phyloP scores from a whole-genome alignment of 2,113 vertebrate species.

The Himantopus leucocephalus region DNA sequence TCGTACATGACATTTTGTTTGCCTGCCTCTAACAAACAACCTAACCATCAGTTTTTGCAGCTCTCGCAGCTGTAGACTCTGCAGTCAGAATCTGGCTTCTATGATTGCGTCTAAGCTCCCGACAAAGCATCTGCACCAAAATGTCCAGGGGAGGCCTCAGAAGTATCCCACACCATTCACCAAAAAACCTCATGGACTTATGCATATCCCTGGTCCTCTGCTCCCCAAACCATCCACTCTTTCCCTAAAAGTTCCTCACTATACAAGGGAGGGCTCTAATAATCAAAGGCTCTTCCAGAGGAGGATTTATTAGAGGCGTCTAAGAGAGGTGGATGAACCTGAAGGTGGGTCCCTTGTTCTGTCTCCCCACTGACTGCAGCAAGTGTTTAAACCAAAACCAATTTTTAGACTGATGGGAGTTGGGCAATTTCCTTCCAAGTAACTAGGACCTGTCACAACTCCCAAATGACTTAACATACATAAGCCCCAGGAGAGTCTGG shows the following conservation, averaged over 20 bases:
- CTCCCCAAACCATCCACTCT: neutral
- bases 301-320: neutral
- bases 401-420: neutral
- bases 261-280: neutral
- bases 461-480: neutral
- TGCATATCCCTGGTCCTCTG: neutral
- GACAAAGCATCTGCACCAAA: neutral
- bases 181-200: neutral
- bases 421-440: neutral
- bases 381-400: neutral
- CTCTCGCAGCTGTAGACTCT: neutral
- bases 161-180: neutral
- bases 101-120: neutral
- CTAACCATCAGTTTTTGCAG: neutral
- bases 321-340: neutral
- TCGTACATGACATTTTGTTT: neutral
- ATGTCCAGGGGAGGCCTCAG: neutral
- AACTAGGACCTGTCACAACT: neutral
- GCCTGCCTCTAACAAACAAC: neutral
- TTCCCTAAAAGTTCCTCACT: neutral
- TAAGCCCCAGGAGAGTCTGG: neutral
- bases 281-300: neutral
- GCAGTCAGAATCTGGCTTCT: neutral
- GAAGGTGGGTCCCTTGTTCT: neutral
- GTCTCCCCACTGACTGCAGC: neutral